A percentile compares a stretch with the other conserved stretches of the same genome.
These are phyloP conservation scores for Euura saliciscinereae DNA, from an alignment of 1,140 invertebrate species.

Conservation along the genomic window DNA sequence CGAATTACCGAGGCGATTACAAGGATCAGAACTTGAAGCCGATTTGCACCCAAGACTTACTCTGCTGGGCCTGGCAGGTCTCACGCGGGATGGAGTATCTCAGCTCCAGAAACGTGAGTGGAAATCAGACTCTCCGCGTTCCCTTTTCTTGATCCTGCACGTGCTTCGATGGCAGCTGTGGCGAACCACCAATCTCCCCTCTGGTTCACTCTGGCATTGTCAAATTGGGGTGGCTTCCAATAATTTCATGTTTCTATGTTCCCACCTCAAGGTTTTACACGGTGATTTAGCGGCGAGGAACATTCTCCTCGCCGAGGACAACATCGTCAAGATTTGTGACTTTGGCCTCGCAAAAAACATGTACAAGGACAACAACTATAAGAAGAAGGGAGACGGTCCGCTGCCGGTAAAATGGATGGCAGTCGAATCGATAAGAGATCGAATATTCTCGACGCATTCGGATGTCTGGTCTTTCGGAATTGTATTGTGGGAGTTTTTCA, in stretches of 20 bases:
- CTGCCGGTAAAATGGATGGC: constrained; percentile 86
- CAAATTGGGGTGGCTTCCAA: too few relatives aligned
- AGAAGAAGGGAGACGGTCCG: constrained; percentile 82
- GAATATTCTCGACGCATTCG: constrained; percentile 84
- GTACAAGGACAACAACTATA: constrained; percentile 91
- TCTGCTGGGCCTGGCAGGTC: too few relatives aligned
- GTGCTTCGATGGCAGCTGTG: neutral
- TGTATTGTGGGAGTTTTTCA: constrained; percentile 94
- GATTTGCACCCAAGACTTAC: constrained; percentile 83
- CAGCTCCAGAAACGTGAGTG: constrained; percentile 77
- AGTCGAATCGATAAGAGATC: constrained; percentile 79
- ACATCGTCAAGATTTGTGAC: constrained; percentile 93
- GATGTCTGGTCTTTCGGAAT: constrained; percentile 95
- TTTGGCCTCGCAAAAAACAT: constrained; percentile 95
- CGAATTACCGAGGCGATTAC: constrained; percentile 75
- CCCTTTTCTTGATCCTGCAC: too few relatives aligned
- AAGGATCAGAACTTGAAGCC: constrained; percentile 67
- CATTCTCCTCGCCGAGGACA: constrained; percentile 88
- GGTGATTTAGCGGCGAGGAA: constrained; percentile 96
- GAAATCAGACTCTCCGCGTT: too few relatives aligned
- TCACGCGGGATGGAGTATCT: constrained; percentile 96
- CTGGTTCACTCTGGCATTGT: neutral
- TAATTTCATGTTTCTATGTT: too few relatives aligned
- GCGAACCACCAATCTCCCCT: neutral
- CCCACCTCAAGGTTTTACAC: constrained; percentile 76